Percentiles rank a stretch among this genome's conserved stretches.
Evolutionary conservation across 2,888 invertebrate species (phyloP).

Genomic region (Cephus spinipes): DNA sequence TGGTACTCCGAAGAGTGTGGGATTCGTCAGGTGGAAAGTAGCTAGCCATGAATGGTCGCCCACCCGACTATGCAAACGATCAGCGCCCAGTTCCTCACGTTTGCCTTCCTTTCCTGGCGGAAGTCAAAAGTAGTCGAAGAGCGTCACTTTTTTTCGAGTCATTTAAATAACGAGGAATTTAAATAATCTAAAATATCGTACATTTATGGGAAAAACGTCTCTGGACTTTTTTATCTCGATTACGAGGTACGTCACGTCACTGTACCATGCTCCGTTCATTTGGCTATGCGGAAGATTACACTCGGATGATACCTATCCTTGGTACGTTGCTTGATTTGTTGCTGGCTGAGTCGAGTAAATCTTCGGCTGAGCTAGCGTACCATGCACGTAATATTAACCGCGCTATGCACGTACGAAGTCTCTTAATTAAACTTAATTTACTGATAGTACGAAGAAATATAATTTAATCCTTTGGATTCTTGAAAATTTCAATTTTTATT

Average conservation of each 20-base stretch:
- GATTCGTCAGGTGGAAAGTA: constrained; percentile 36
- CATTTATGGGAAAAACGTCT: background rate
- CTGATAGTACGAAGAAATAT: background rate
- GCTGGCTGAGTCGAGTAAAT: constrained; percentile 35
- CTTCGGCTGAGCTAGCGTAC: constrained; percentile 11
- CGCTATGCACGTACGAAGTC: background rate
- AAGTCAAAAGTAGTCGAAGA: background rate
- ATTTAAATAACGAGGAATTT: background rate
- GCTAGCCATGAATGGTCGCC: constrained; percentile 37
- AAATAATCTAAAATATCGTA: background rate
- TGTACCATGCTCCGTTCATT: background rate
- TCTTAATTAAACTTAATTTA: background rate
- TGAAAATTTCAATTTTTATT: background rate
- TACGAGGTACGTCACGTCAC: background rate
- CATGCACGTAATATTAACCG: background rate
- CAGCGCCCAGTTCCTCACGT: background rate
- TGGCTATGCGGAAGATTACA: constrained; percentile 31
- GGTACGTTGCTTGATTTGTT: constrained; percentile 42
- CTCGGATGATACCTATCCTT: constrained; percentile 17
- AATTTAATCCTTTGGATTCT: background rate
- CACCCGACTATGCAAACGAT: constrained; percentile 18
- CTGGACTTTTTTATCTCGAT: background rate
- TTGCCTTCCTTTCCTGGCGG: background rate
- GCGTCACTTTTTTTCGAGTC: background rate
- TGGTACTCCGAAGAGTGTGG: background rate